Conservation (phyloP, 2,888 invertebrate genomes). For the Opisthograptis luteolata region DNA sequence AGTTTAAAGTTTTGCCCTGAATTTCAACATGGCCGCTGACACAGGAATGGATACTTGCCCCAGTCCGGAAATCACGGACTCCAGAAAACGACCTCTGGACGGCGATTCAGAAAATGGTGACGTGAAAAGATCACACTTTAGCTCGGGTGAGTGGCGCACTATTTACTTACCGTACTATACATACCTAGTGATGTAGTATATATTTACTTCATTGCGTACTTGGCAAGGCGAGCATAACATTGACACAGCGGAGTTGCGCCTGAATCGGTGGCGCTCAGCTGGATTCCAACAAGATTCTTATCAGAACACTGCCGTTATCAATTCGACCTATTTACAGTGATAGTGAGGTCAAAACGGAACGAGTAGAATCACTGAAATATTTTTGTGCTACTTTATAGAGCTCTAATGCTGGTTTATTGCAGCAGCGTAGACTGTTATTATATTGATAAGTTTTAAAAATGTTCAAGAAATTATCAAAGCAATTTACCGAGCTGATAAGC, state of each 20-base stretch:
- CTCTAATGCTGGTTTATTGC: slow-evolving; percentile 44
- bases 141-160: slow-evolving; percentile 88
- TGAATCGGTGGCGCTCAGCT: slow-evolving; percentile 63
- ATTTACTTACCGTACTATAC: slow-evolving; percentile 50
- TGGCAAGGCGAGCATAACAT: slow-evolving; percentile 76
- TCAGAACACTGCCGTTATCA: slow-evolving; percentile 75
- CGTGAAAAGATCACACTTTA: slow-evolving; percentile 95
- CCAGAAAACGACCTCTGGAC: slow-evolving; percentile 95
- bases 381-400: slow-evolving; percentile 41
- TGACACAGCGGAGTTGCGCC: slow-evolving; percentile 68
- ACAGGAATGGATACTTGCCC: slow-evolving; percentile 97
- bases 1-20: slow-evolving; percentile 83
- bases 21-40: slow-evolving; percentile 94
- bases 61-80: slow-evolving; percentile 96
- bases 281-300: slow-evolving; percentile 77
- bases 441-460: slow-evolving; percentile 50
- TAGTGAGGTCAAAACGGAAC: slow-evolving; percentile 62
- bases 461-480: slow-evolving; percentile 47
- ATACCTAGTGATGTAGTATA: slow-evolving; percentile 39
- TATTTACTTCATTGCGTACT: slow-evolving; percentile 71
- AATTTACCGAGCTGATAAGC: slow-evolving; percentile 54
- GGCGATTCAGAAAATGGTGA: slow-evolving; percentile 94
- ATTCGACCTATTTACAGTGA: slow-evolving; percentile 73
- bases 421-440: slow-evolving; percentile 43
- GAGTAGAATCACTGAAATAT: slow-evolving; percentile 50